phyloP scores from a whole-genome alignment of 2,113 vertebrate species.

The Diphyllodes magnificus region DNA sequence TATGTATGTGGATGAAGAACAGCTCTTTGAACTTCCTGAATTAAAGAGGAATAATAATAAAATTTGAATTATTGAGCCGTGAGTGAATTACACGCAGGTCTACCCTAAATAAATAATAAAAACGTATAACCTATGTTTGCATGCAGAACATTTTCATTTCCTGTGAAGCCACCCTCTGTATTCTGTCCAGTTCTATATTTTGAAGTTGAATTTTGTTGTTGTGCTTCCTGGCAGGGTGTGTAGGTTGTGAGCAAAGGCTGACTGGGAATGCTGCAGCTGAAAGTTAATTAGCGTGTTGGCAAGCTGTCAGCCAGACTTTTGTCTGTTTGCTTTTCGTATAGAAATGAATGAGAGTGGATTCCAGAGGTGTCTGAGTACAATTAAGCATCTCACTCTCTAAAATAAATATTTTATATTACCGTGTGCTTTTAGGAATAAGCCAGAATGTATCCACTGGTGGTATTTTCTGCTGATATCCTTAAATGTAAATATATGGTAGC shows the following conservation, averaged over 20 bases:
- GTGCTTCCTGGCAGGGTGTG: slow-evolving; percentile 36
- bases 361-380: slow-evolving; percentile 63
- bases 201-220: slow-evolving; percentile 17
- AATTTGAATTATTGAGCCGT: neutral
- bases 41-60: neutral
- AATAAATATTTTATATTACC: slow-evolving; percentile 60
- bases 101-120: neutral
- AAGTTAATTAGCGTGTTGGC: slow-evolving; percentile 69
- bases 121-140: neutral
- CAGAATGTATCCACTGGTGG: slow-evolving; percentile 16
- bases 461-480: slow-evolving; percentile 42
- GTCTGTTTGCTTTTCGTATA: slow-evolving; percentile 50
- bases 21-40: neutral
- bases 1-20: neutral
- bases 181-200: slow-evolving; percentile 14
- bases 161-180: neutral
- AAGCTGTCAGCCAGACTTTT: slow-evolving; percentile 63
- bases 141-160: neutral
- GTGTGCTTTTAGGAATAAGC: slow-evolving; percentile 43
- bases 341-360: slow-evolving; percentile 66
- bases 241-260: slow-evolving; percentile 18
- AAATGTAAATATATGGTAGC: slow-evolving; percentile 25
- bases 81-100: neutral
- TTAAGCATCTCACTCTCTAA: slow-evolving; percentile 53
- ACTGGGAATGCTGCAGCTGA: slow-evolving; percentile 52